Conservation (phyloP, 2,888 invertebrate species). For the Noctuana brunneofusca region DNA sequence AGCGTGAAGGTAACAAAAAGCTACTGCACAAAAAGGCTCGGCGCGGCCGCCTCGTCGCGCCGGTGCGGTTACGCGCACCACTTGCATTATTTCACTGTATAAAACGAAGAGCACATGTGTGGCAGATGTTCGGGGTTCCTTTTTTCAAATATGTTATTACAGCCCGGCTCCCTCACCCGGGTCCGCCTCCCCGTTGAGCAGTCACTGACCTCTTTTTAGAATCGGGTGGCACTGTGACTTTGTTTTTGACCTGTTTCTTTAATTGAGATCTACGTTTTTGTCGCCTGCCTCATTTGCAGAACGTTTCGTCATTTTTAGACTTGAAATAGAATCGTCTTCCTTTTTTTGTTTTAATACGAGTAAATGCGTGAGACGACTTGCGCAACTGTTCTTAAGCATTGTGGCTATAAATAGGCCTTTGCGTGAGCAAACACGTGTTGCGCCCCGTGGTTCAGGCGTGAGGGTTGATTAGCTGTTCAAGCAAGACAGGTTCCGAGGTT, state of each 20-base stretch:
- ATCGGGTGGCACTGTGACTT: constrained; percentile 57
- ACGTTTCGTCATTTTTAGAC: constrained; percentile 25
- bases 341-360: constrained; percentile 16
- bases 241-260: constrained; percentile 69
- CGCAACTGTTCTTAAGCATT: constrained; percentile 26
- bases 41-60: constrained; percentile 44
- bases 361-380: constrained; percentile 7
- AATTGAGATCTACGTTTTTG: constrained; percentile 29
- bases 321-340: constrained; percentile 9
- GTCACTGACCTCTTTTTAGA: constrained; percentile 77
- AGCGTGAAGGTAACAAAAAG: constrained; percentile 77
- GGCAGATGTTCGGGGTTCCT: constrained; percentile 79
- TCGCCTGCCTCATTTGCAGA: not conserved
- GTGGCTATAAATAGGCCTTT: constrained; percentile 59
- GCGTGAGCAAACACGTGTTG: constrained; percentile 71
- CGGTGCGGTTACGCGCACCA: constrained; percentile 70
- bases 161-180: constrained; percentile 46
- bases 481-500: constrained; percentile 63
- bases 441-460: constrained; percentile 50
- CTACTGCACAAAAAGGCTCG: constrained; percentile 69
- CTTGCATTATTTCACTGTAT: constrained; percentile 74
- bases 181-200: constrained; percentile 63
- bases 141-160: constrained; percentile 76
- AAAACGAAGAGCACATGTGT: constrained; percentile 75
- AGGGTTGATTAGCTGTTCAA: constrained; percentile 58